Evolutionary conservation across 2,888 invertebrate genomes (phyloP).

Genomic region (Gortyna flavago): DNA sequence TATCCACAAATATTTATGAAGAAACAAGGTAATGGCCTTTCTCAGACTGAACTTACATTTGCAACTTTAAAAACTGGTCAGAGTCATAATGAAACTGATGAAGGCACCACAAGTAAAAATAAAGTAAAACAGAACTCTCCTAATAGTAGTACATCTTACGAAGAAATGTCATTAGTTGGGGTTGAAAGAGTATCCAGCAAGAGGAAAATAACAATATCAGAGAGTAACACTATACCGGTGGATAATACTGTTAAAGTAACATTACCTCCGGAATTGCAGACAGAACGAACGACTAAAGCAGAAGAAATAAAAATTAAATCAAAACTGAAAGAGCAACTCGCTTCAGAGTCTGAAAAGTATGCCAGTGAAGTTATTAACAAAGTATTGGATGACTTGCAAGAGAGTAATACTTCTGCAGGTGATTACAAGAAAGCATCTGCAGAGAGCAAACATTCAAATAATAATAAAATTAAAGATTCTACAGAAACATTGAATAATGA

Average conservation of each 20-base stretch:
- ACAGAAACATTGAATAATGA: conserved; percentile 1
- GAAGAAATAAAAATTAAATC: conserved; percentile 1
- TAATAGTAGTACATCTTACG: conserved; percentile 30
- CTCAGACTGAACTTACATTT: conserved; percentile 55
- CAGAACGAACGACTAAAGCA: conserved; percentile 5
- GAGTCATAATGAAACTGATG: conserved; percentile 38
- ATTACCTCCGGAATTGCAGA: conserved; percentile 5
- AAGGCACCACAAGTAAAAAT: conserved; percentile 21
- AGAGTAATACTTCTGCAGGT: background rate
- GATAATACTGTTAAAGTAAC: conserved; percentile 21
- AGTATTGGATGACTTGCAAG: conserved; percentile 2
- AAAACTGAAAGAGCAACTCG: conserved; percentile 5
- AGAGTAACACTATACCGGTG: background rate
- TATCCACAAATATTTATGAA: conserved; percentile 87
- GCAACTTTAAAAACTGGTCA: conserved; percentile 41
- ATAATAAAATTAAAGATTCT: background rate
- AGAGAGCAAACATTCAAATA: background rate
- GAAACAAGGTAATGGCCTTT: conserved; percentile 71
- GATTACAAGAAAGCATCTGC: background rate
- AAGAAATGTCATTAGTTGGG: conserved; percentile 21
- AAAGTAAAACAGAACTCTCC: conserved; percentile 7
- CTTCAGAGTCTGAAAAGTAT: conserved; percentile 10
- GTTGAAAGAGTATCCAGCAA: conserved; percentile 37
- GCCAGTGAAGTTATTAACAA: conserved; percentile 15
- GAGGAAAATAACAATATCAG: conserved; percentile 23